Evolutionary conservation across 1,140 invertebrate species (phyloP).

Genomic region (Lasioglossum albipes): DNA sequence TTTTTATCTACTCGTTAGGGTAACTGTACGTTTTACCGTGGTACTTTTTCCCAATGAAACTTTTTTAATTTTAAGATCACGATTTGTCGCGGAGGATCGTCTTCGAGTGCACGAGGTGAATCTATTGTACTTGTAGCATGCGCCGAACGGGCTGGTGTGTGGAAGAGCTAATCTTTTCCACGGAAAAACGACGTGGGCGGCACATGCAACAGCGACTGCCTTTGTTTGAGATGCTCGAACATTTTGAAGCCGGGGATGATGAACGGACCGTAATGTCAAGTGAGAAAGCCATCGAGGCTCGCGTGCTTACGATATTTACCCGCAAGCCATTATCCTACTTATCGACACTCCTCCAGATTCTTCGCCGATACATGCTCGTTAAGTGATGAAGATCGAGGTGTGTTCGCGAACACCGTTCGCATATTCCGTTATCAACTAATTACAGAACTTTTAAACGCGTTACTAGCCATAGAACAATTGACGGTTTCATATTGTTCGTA

Average conservation of each 20-base stretch:
- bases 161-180: slow-evolving; percentile 36
- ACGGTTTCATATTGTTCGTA: too few species aligned
- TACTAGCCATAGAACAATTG: too few species aligned
- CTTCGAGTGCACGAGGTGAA: slow-evolving; percentile 1
- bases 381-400: not conserved
- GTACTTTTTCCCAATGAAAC: too few species aligned
- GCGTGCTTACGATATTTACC: slow-evolving; percentile 18
- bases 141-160: too few species aligned
- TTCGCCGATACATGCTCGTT: slow-evolving; percentile 2
- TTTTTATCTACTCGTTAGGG: too few species aligned
- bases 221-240: slow-evolving; percentile 21
- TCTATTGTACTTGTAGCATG: not conserved
- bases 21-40: too few species aligned
- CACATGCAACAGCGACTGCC: slow-evolving; percentile 33
- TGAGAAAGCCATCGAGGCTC: slow-evolving; percentile 31
- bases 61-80: too few species aligned
- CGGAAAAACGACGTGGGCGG: slow-evolving; percentile 57
- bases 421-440: not conserved
- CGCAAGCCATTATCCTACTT: slow-evolving; percentile 32
- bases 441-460: too few species aligned
- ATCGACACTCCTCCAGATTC: slow-evolving; percentile 40
- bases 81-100: too few species aligned
- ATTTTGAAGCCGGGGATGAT: slow-evolving; percentile 11
- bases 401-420: not conserved
- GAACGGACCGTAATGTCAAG: slow-evolving; percentile 33